Conservation (phyloP, 2,113 vertebrate species). For the Helogale parvula region DNA sequence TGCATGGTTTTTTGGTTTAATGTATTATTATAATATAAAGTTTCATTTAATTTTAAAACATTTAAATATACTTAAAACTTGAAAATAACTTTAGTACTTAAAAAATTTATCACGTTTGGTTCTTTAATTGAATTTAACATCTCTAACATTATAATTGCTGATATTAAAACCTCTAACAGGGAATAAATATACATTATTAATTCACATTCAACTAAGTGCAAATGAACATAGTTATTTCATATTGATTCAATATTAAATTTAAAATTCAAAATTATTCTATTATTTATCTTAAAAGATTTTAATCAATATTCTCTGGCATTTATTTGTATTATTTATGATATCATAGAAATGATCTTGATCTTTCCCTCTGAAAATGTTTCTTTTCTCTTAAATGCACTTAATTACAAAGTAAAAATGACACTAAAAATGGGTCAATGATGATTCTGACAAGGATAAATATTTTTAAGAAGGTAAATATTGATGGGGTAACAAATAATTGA, state of each 20-base stretch:
- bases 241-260: conserved; percentile 60
- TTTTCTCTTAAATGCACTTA: conserved; percentile 14
- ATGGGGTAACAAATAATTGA: neutral
- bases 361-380: conserved; percentile 32
- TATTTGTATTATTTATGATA: conserved; percentile 38
- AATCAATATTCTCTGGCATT: conserved; percentile 33
- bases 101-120: conserved; percentile 36
- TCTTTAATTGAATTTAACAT: conserved; percentile 65
- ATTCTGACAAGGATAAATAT: neutral
- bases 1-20: neutral
- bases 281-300: neutral
- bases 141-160: conserved; percentile 47
- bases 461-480: neutral
- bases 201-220: conserved; percentile 37
- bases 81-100: conserved; percentile 25
- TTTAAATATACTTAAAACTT: conserved; percentile 44
- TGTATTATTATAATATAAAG: conserved; percentile 44
- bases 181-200: conserved; percentile 56
- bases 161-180: conserved; percentile 60
- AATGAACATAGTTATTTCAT: conserved; percentile 53
- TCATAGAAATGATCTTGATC: neutral
- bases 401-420: neutral
- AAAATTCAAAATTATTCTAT: conserved; percentile 40
- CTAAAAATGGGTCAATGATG: neutral
- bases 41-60: conserved; percentile 19